Conservation (phyloP, 2,113 vertebrate species). For the Apteryx mantelli region DNA sequence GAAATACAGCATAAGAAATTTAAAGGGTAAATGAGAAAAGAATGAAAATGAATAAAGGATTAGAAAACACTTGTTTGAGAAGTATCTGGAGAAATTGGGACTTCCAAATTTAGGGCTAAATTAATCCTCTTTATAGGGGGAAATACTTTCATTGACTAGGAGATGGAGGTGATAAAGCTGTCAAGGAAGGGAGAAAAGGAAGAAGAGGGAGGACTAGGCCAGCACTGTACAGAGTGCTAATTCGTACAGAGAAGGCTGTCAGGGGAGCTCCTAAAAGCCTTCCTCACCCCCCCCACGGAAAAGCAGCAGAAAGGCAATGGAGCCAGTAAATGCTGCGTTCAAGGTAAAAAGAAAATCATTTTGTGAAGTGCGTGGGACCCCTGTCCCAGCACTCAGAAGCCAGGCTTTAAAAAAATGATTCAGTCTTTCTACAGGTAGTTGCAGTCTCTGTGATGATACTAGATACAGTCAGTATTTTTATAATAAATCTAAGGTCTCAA, state of each 20-base stretch:
- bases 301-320: not conserved
- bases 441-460: not conserved
- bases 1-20: not conserved
- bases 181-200: not conserved
- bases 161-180: not conserved
- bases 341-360: not conserved
- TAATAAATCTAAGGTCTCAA: not conserved
- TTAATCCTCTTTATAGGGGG: not conserved
- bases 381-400: not conserved
- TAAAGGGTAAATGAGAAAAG: not conserved
- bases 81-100: not conserved
- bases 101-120: not conserved
- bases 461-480: not conserved
- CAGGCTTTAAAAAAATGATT: not conserved
- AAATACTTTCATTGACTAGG: not conserved
- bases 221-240: accelerated
- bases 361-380: not conserved
- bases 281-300: not conserved
- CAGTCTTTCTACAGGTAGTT: not conserved
- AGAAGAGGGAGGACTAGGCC: not conserved
- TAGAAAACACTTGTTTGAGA: not conserved
- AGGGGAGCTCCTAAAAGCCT: not conserved
- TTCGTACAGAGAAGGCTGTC: not conserved
- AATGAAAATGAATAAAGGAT: not conserved
- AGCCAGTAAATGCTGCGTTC: not conserved